Evolutionary conservation across 1,140 invertebrate species (phyloP).

Genomic region (Pararge aegeria): DNA sequence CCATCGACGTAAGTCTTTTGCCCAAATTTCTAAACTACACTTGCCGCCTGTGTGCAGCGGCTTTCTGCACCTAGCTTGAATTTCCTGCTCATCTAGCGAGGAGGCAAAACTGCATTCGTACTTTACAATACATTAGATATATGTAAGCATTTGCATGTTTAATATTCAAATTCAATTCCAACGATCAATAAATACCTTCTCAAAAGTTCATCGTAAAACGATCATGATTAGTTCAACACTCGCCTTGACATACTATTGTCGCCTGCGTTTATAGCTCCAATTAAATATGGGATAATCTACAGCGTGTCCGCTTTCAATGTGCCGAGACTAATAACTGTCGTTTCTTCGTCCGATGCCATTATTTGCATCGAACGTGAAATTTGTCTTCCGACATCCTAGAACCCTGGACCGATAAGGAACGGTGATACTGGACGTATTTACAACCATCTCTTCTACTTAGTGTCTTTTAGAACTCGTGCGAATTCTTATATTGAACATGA

Average conservation of each 20-base stretch:
- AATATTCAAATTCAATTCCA: no score
- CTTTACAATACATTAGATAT: no score
- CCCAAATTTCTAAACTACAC: no score
- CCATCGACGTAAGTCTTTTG: no score
- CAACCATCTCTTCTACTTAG: neutral
- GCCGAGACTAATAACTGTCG: slow-evolving; percentile 26
- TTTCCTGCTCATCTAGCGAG: no score
- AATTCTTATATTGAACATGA: no score
- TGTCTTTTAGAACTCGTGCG: no score
- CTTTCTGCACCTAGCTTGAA: no score
- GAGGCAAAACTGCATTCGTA: no score
- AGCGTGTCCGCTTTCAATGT: slow-evolving; percentile 22
- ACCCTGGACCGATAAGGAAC: slow-evolving; percentile 8
- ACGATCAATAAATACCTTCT: neutral
- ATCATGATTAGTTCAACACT: neutral
- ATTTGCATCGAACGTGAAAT: slow-evolving; percentile 21
- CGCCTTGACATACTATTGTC: slow-evolving; percentile 2
- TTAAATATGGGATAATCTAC: slow-evolving; percentile 11
- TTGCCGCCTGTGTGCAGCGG: no score
- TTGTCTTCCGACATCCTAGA: slow-evolving; percentile 16
- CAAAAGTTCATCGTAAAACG: neutral
- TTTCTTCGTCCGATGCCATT: slow-evolving; percentile 19
- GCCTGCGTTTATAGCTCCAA: slow-evolving; percentile 22
- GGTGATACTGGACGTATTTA: slow-evolving; percentile 20
- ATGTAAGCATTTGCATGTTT: no score